A percentile compares a stretch with the other conserved stretches of the same genome.
Evolutionary conservation across 2,113 vertebrate species (phyloP).

Genomic region (Dromas ardeola): DNA sequence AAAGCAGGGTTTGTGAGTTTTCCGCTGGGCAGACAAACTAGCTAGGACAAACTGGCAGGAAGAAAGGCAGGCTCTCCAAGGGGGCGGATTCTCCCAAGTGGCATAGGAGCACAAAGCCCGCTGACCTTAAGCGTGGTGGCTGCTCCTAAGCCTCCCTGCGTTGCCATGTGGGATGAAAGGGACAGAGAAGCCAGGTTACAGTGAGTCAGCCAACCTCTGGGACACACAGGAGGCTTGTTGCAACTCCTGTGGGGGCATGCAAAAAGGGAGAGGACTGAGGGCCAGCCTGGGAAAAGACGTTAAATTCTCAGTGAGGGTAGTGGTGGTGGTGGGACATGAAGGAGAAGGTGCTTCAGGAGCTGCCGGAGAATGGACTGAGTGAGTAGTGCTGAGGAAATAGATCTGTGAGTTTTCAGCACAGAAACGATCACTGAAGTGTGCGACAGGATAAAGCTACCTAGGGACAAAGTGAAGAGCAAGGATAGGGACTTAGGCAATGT

Average conservation of each 20-base stretch:
- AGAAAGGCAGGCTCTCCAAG: not conserved
- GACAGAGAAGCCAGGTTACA: not conserved
- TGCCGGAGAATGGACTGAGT: not conserved
- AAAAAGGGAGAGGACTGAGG: not conserved
- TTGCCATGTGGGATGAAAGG: not conserved
- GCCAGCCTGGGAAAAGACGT: not conserved
- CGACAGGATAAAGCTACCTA: not conserved
- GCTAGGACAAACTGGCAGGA: not conserved
- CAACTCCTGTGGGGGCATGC: fast-evolving
- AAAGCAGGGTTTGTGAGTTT: conserved; percentile 1
- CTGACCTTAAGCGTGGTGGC: not conserved
- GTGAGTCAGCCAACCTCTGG: not conserved
- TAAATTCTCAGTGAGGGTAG: not conserved
- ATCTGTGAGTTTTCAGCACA: not conserved
- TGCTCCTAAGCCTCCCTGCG: not conserved
- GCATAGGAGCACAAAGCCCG: not conserved
- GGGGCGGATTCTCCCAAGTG: not conserved
- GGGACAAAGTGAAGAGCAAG: not conserved
- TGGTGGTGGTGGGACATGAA: not conserved
- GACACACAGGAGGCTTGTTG: not conserved
- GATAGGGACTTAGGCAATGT: not conserved
- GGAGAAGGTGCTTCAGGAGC: not conserved
- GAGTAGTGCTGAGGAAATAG: not conserved
- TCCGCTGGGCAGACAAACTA: not conserved
- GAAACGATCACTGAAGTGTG: not conserved